These are phyloP conservation scores for Ormia ochracea DNA, from an alignment of 2,888 invertebrate species.

Conservation along the genomic window DNA sequence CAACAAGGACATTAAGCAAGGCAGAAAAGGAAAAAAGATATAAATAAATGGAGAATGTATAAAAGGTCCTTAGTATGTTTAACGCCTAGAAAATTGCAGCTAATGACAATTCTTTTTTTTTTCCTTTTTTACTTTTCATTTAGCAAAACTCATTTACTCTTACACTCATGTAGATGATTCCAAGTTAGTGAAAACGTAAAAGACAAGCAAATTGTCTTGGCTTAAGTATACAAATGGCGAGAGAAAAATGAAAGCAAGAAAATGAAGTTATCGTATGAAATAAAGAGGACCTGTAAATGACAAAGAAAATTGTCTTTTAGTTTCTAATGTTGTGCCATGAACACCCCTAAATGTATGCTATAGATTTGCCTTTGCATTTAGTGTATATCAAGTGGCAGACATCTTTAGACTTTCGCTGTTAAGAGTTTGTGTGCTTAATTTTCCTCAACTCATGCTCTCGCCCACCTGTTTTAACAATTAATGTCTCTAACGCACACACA, in stretches of 20 bases:
- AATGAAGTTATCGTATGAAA: slow-evolving; percentile 24
- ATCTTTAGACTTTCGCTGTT: background rate
- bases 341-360: slow-evolving; percentile 28
- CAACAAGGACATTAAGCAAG: slow-evolving; percentile 26
- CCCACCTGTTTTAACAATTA: slow-evolving; percentile 63
- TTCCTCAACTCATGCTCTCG: background rate
- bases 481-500: slow-evolving; percentile 17
- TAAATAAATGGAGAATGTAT: slow-evolving; percentile 39
- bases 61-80: slow-evolving; percentile 52
- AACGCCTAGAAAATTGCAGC: slow-evolving; percentile 65
- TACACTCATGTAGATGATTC: slow-evolving; percentile 12
- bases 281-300: slow-evolving; percentile 56
- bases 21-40: background rate
- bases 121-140: background rate
- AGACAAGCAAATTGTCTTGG: slow-evolving; percentile 53
- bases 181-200: slow-evolving; percentile 30
- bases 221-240: slow-evolving; percentile 27
- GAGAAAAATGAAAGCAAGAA: background rate
- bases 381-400: background rate
- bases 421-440: background rate
- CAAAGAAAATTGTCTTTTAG: slow-evolving; percentile 52
- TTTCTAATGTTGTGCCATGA: background rate
- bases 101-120: slow-evolving; percentile 43
- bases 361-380: slow-evolving; percentile 20
- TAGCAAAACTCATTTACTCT: slow-evolving; percentile 34